Evolutionary conservation across 2,797 vertebrate species (phyloP).

Genomic region (Sebastes paucispinis): DNA sequence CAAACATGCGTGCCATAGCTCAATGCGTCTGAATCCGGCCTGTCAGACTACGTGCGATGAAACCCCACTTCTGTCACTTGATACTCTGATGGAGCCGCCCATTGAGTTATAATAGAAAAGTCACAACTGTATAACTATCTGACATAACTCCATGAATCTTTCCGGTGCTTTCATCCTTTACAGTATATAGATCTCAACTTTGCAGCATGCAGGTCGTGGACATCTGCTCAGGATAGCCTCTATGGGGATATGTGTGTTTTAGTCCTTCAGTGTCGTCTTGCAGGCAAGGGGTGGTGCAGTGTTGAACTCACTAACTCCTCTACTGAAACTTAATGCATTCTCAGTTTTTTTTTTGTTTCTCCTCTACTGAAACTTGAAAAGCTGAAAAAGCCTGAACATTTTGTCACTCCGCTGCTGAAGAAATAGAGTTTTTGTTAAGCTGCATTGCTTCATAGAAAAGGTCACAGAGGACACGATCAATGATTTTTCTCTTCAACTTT

Average conservation of each 20-base stretch:
- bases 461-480: not conserved
- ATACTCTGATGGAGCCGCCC: conserved; percentile 50
- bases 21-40: conserved; percentile 23
- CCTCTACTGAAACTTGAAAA: not conserved
- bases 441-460: not conserved
- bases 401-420: not conserved
- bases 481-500: not conserved
- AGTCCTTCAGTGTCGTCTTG: conserved; percentile 19
- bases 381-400: not conserved
- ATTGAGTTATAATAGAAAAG: conserved; percentile 13
- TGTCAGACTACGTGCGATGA: conserved; percentile 33
- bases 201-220: conserved; percentile 15
- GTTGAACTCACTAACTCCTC: conserved; percentile 12
- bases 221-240: conserved; percentile 26
- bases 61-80: conserved; percentile 51
- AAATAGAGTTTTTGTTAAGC: not conserved
- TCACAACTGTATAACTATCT: conserved; percentile 12
- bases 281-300: conserved; percentile 24
- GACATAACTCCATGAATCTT: not conserved
- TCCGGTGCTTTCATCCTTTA: conserved; percentile 13
- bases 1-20: conserved; percentile 48
- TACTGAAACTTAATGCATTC: not conserved
- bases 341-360: not conserved
- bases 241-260: not conserved
- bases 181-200: conserved; percentile 1